phyloP scores from a whole-genome alignment of 2,888 invertebrate genomes.

The Ornithoptera alexandrae region DNA sequence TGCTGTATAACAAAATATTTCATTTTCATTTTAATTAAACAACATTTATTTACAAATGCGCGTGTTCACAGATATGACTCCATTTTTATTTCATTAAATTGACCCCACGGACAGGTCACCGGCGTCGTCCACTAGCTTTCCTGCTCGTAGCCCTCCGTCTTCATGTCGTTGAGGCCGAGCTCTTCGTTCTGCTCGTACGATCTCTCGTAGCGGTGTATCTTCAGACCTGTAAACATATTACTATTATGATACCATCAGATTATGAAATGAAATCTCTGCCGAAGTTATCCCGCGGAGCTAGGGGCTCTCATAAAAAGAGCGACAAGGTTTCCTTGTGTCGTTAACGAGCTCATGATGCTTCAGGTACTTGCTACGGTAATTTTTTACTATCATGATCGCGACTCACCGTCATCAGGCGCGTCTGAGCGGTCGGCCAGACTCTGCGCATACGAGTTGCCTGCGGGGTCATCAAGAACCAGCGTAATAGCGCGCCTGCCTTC shows the following conservation, averaged over 20 bases:
- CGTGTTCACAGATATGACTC: too few species aligned
- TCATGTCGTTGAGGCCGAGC: slow-evolving; percentile 97
- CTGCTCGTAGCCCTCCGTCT: slow-evolving; percentile 88
- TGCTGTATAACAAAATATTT: too few species aligned
- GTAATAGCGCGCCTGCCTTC: slow-evolving; percentile 83
- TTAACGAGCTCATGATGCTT: too few species aligned
- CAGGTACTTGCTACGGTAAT: too few species aligned
- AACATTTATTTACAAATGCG: too few species aligned
- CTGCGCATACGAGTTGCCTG: slow-evolving; percentile 98
- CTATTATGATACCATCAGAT: background rate
- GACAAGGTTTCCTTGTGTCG: too few species aligned
- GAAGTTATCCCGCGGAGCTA: background rate
- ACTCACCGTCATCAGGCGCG: slow-evolving; percentile 78
- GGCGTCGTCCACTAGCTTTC: slow-evolving; percentile 19
- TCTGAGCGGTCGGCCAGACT: slow-evolving; percentile 84
- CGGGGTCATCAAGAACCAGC: slow-evolving; percentile 95
- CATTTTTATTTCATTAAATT: too few species aligned
- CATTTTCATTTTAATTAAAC: too few species aligned
- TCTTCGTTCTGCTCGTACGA: slow-evolving; percentile 96
- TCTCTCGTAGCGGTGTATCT: slow-evolving; percentile 89
- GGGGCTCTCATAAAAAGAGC: background rate
- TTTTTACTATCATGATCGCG: too few species aligned
- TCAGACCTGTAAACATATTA: slow-evolving; percentile 73
- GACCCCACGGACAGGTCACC: background rate
- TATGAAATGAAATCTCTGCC: background rate